Conservation (phyloP, 2,797 vertebrate genomes). For the Xerus rutilus region DNA sequence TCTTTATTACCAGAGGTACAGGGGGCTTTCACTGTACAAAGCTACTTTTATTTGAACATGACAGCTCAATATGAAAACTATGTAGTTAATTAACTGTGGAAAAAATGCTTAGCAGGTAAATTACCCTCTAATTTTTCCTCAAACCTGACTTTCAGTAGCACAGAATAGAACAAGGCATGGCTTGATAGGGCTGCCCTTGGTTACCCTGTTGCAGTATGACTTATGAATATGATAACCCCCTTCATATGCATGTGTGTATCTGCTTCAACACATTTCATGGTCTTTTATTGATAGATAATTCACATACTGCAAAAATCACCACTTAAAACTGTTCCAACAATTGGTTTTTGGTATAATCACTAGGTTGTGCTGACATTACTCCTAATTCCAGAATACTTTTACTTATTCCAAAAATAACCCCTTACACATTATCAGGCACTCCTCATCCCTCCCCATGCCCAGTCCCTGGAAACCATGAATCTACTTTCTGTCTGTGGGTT, state of each 20-base stretch:
- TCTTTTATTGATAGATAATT: background rate
- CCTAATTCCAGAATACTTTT: background rate
- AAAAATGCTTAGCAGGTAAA: background rate
- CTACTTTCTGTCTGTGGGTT: background rate
- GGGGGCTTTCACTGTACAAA: background rate
- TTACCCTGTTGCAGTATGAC: background rate
- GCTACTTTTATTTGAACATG: background rate
- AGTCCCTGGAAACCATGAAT: background rate
- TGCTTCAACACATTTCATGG: background rate
- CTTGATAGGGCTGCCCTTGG: background rate
- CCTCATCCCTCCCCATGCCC: background rate
- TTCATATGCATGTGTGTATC: accelerated
- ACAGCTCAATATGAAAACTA: background rate
- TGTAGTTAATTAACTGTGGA: background rate
- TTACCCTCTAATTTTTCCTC: background rate
- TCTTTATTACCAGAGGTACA: background rate
- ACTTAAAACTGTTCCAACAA: background rate
- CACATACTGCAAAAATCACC: background rate
- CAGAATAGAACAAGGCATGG: background rate
- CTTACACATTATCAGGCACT: background rate
- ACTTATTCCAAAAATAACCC: background rate
- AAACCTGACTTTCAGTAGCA: background rate
- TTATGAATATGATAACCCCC: background rate
- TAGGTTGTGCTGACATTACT: no score
- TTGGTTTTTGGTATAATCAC: background rate